Evolutionary conservation across 2,888 invertebrate genomes (phyloP), one percentile per base, ranked within the genome.

Genomic region (Rhogogaster chlorosoma): DNA sequence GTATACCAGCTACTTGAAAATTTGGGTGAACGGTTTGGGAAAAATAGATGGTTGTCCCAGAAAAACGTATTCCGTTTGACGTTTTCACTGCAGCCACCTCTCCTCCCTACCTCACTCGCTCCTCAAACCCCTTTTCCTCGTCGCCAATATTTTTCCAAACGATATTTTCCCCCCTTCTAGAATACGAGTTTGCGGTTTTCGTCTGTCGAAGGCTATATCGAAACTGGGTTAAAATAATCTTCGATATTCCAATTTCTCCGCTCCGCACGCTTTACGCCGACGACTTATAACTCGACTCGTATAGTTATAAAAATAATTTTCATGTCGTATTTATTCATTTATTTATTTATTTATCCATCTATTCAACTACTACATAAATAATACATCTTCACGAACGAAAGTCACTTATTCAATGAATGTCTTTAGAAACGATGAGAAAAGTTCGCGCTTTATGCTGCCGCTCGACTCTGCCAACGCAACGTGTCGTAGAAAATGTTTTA

Each of bases 201-300:
- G 61, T 80, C 57, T 38, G 36, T 57, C 78, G 61, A 57, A 36
- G 78, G 77, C 61, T 49, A 36, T 80, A 36, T 80, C 22, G 49
- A 61, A 80, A 80, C 78, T 80, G 78, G 57, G 78, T 80, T 80
- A 36, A 80, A 80, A 80, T 80, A 61, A 80, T 80, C 61, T 80
- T 29, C 38, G 57, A 80, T 57, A 80, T 77, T 77, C n/a, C 77
- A 53, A 53, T 53, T n/a, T n/a, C 53, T 53, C 53, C n/a, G n/a
- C 18, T n/a, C n/a, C n/a, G n/a, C n/a, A 18, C 49, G n/a, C 53
- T 53, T 53, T 53, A n/a, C 53, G 7, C 53, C 53, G 12, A n/a
- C n/a, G n/a, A n/a, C n/a, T n/a, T n/a, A n/a, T n/a, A n/a, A n/a
- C n/a, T n/a, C n/a, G n/a, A n/a, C n/a, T n/a, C n/a, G n/a, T n/a